Percentiles rank a stretch among this genome's conserved stretches.
Conservation (phyloP, 2,888 invertebrate genomes). For the Chymomyza procnemis region DNA sequence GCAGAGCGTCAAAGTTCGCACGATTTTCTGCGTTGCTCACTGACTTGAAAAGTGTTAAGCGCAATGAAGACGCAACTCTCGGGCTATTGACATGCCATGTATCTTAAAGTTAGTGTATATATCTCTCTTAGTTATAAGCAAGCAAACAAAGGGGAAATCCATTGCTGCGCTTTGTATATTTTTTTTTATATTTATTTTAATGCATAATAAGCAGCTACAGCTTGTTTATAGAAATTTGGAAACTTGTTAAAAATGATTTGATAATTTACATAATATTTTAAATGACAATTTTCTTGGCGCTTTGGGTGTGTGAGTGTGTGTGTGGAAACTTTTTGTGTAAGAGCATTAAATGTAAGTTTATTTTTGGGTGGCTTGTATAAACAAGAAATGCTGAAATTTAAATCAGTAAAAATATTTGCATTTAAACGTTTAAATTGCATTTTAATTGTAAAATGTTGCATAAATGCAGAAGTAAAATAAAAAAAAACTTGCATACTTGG, state of each 20-base stretch:
- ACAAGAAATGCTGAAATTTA: too few species aligned
- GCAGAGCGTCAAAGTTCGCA: constrained; percentile 1
- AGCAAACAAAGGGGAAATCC: not conserved
- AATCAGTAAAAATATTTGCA: too few species aligned
- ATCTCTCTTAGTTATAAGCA: not conserved
- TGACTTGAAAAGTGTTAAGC: not conserved
- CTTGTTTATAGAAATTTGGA: not conserved
- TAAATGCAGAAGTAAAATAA: too few species aligned
- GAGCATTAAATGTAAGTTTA: too few species aligned
- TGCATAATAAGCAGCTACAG: not conserved
- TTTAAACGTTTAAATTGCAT: too few species aligned
- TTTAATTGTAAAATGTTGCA: too few species aligned
- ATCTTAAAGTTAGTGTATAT: not conserved
- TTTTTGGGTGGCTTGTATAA: too few species aligned
- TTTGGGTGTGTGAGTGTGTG: too few species aligned
- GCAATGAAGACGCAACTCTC: not conserved
- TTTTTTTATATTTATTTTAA: not conserved
- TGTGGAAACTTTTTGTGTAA: not conserved
- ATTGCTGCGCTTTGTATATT: not conserved
- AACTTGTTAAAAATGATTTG: not conserved
- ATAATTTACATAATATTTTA: not conserved
- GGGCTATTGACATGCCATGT: not conserved
- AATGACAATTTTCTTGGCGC: not conserved
- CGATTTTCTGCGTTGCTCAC: not conserved
- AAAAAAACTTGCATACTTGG: too few species aligned